Evolutionary conservation across 1,140 invertebrate species (phyloP).

Genomic region (Pseudomyrmex sp.): DNA sequence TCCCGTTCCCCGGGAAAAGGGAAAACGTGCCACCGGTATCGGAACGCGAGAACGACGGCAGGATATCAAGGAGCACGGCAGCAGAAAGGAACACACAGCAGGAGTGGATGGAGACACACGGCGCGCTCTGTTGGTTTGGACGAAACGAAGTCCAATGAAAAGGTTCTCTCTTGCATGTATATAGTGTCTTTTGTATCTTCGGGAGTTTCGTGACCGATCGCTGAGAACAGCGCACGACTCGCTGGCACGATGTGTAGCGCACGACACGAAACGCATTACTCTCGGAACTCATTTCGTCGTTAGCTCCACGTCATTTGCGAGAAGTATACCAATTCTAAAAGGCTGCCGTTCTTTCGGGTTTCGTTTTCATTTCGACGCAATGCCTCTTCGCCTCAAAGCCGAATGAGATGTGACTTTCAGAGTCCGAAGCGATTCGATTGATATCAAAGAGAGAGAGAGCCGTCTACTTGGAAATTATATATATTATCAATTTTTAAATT

Average conservation of each 20-base stretch:
- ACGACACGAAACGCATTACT: constrained; percentile 2
- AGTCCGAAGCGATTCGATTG: too few relatives aligned
- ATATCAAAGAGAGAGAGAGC: too few relatives aligned
- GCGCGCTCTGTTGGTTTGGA: not conserved
- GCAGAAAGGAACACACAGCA: not conserved
- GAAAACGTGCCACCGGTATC: constrained; percentile 20
- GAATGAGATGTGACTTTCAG: too few relatives aligned
- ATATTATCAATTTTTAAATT: too few relatives aligned
- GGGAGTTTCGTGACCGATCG: not conserved
- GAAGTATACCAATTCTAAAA: not conserved
- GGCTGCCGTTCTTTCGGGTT: not conserved
- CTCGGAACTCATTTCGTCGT: constrained; percentile 15
- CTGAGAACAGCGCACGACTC: not conserved
- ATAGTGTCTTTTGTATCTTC: constrained; percentile 7
- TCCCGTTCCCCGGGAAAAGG: not conserved
- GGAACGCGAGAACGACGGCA: constrained; percentile 3
- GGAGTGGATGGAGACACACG: not conserved
- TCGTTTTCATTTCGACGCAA: not conserved
- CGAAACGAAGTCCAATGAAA: constrained; percentile 20
- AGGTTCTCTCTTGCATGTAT: not conserved
- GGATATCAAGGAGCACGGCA: not conserved
- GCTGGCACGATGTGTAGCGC: not conserved
- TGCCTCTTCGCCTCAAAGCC: not conserved
- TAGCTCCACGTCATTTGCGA: not conserved
- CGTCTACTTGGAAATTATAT: too few relatives aligned